These are phyloP conservation scores for Pollenia angustigena DNA, from an alignment of 2,888 invertebrate species.

Conservation along the genomic window DNA sequence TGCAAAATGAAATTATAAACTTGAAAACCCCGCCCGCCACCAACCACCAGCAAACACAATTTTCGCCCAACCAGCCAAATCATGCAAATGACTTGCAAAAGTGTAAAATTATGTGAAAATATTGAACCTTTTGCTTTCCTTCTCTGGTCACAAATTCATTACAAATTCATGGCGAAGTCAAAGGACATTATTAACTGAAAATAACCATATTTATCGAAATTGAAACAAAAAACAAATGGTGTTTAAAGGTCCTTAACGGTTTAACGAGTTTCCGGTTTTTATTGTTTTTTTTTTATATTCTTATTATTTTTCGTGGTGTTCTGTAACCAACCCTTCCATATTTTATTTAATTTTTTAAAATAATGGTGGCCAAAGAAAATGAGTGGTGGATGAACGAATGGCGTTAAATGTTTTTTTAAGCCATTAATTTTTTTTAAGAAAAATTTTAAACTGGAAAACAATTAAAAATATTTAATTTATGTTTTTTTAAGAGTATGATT, in stretches of 20 bases:
- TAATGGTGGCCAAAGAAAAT: slow-evolving; percentile 39
- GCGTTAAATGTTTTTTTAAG: slow-evolving; percentile 54
- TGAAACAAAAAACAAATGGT: slow-evolving; percentile 36
- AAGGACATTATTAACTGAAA: slow-evolving; percentile 30
- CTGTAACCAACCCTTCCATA: slow-evolving; percentile 34
- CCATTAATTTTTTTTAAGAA: slow-evolving; percentile 46
- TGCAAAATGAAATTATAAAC: too few relatives aligned
- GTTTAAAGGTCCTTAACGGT: slow-evolving; percentile 54
- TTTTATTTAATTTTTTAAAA: slow-evolving; percentile 34
- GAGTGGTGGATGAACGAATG: slow-evolving; percentile 30
- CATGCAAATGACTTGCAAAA: slow-evolving; percentile 54
- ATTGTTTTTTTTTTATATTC: slow-evolving; percentile 13
- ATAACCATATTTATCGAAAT: neutral
- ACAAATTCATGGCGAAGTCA: slow-evolving; percentile 20
- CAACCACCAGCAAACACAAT: neutral
- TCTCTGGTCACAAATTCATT: neutral
- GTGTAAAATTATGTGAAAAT: slow-evolving; percentile 64
- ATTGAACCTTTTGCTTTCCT: slow-evolving; percentile 42
- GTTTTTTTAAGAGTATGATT: neutral
- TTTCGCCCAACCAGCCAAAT: neutral
- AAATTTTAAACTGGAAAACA: slow-evolving; percentile 53
- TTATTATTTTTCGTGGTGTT: neutral
- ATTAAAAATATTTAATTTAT: slow-evolving; percentile 35
- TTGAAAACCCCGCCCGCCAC: neutral
- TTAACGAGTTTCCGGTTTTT: slow-evolving; percentile 68